phyloP scores from a whole-genome alignment of 2,113 vertebrate species.

The Hemicordylus capensis region DNA sequence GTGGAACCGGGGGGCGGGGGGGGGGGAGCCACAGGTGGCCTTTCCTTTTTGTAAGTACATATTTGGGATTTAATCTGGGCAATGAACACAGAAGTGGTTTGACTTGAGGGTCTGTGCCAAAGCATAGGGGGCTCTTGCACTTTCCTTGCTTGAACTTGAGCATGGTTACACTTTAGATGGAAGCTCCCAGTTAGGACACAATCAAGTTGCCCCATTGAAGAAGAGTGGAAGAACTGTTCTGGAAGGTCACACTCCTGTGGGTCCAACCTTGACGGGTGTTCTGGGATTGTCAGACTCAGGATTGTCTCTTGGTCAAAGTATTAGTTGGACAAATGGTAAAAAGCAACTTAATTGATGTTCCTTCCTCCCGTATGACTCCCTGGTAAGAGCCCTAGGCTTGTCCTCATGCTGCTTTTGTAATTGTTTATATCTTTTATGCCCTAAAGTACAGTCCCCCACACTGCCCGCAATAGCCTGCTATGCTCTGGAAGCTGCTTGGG shows the following conservation, averaged over 20 bases:
- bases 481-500: neutral
- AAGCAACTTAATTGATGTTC: neutral
- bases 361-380: neutral
- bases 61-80: neutral
- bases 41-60: neutral
- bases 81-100: neutral
- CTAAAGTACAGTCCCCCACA: neutral
- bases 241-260: neutral
- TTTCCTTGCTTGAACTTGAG: neutral
- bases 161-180: neutral
- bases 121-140: neutral
- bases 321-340: neutral
- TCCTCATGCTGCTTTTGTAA: neutral
- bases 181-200: neutral
- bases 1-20: no score
- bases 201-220: neutral
- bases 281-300: neutral
- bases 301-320: neutral
- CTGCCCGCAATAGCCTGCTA: neutral
- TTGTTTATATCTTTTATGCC: neutral
- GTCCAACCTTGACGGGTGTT: neutral
- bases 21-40: neutral
- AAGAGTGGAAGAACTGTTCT: neutral
- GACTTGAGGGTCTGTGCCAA: neutral
- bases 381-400: neutral